These are phyloP conservation scores for Sus cebifrons DNA, from an alignment of 2,797 vertebrate species.

Conservation along the genomic window DNA sequence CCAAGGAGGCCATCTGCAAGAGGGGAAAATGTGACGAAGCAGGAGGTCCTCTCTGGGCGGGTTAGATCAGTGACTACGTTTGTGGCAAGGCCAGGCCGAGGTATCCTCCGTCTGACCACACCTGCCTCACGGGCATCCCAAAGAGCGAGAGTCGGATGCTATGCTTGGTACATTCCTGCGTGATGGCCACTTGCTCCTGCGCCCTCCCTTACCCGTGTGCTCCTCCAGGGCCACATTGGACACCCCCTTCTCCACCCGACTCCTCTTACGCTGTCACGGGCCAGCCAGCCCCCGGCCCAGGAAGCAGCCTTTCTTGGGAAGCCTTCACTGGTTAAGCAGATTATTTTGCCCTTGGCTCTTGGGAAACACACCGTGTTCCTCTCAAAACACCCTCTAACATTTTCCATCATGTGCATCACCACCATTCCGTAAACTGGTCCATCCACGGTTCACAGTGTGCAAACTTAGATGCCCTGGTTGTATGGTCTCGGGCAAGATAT, in stretches of 20 bases:
- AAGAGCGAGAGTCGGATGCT: background rate
- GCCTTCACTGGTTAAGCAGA: background rate
- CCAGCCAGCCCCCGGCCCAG: too few relatives aligned
- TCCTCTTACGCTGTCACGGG: background rate
- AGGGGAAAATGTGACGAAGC: fast-evolving
- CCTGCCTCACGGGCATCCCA: background rate
- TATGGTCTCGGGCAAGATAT: background rate
- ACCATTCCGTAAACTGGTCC: background rate
- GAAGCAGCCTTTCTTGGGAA: background rate
- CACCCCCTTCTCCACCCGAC: background rate
- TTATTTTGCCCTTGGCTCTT: background rate
- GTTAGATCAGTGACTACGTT: background rate
- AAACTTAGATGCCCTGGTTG: background rate
- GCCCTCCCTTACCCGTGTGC: too few relatives aligned
- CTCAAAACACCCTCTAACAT: background rate
- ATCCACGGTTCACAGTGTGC: fast-evolving
- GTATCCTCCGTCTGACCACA: background rate
- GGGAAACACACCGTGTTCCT: background rate
- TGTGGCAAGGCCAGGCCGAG: background rate
- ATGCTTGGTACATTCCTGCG: background rate
- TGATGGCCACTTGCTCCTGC: background rate
- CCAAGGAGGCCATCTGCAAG: background rate
- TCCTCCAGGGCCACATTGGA: background rate
- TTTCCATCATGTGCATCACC: background rate
- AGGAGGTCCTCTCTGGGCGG: background rate